Base-by-base conservation (phyloP, 1,140 invertebrate species). In the Orussus abietinus region DNA sequence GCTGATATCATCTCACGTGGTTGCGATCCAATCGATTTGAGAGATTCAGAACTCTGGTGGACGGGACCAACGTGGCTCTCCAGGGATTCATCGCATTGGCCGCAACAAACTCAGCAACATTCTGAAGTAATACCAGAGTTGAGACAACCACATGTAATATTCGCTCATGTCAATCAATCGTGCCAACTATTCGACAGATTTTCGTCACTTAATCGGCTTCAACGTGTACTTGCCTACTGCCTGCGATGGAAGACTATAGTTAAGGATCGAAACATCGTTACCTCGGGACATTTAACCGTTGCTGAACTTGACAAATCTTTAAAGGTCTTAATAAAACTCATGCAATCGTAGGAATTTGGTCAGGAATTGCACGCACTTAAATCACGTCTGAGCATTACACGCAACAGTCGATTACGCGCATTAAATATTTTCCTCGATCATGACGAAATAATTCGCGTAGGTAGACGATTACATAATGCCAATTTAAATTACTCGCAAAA, bases 1-100 rank as follows among this genome's bases (percentile, higher is more conserved):
- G 64, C 60, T 0, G 64, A 69, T 45, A 5, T 60, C 5, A 28
- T 56, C n/a, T 63, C 59, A 4, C 44, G 64, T 15, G 60, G 61
- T 0, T 6, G 34, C 1, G 21, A 10, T 4, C 31, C 52, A 4
- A 10, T 35, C 1, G 2, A 49, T 5, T 6, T 54, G 1, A 12
- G 38, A 0, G 2, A 38, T 10, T 4, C 29, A 0, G 1, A 6
- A 1, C 18, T 50, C 0, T 59, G 56, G 53, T 55, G 41, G 34
- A 5, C 30, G 9, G 55, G 50, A 0, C 55, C 57, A 6, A 1
- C 7, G 3, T 62, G 57, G 52, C 12, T 51, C 11, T 3, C 11
- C 10, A 2, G 12, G 3, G 9, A 14, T 11, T 10, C 36, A 18
- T 9, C 18, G 7, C 5, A 1, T 9, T 13, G 31, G 18, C 11